Evolutionary conservation across 2,113 vertebrate species (phyloP).

Genomic region (Apodemus speciosus): DNA sequence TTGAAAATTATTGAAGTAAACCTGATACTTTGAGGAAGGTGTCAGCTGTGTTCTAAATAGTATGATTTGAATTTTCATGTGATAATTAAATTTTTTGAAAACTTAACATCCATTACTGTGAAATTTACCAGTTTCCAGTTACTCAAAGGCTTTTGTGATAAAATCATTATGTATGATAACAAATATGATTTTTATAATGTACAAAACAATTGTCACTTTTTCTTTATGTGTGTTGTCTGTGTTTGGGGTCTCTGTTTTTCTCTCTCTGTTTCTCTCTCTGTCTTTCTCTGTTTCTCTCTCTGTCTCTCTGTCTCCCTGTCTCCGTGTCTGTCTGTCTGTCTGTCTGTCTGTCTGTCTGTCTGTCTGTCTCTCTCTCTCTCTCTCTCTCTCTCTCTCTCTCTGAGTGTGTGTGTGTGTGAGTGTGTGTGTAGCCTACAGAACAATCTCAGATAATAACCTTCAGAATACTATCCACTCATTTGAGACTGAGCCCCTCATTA

Average conservation of each 20-base stretch:
- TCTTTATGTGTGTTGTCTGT: neutral
- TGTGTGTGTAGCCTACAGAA: neutral
- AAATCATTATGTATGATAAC: neutral
- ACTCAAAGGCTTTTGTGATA: neutral
- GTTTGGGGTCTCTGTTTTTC: too few species aligned
- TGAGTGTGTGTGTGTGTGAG: neutral
- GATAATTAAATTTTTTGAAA: constrained; percentile 20
- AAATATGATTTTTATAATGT: neutral
- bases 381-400: too few species aligned
- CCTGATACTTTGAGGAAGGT: neutral
- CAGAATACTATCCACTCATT: neutral
- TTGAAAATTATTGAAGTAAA: neutral
- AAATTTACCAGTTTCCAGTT: neutral
- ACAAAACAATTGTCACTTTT: neutral
- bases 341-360: neutral
- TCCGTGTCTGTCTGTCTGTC: neutral
- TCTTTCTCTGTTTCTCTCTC: too few species aligned
- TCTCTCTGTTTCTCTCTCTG: too few species aligned
- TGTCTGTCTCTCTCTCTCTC: too few species aligned
- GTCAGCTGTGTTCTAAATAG: neutral
- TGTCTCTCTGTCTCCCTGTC: too few species aligned
- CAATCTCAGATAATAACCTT: neutral
- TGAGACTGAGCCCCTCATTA: neutral
- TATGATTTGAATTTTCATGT: constrained; percentile 3
- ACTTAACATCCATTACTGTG: neutral